These are phyloP conservation scores for Molossus alvarezi DNA, from an alignment of 2,797 vertebrate genomes.

Conservation along the genomic window DNA sequence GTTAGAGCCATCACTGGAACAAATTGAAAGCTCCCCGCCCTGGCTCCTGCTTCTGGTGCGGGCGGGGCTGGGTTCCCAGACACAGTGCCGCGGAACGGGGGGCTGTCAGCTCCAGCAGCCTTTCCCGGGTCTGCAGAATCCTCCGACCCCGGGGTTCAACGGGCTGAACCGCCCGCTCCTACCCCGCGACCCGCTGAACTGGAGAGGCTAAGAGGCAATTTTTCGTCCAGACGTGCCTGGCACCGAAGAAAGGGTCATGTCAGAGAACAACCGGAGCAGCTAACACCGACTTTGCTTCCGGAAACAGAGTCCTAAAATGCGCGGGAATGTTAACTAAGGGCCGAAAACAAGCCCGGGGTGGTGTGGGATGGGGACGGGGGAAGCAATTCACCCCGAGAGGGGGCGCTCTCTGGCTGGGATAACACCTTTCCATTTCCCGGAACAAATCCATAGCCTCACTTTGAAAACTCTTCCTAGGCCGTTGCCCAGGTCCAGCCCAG, in stretches of 20 bases:
- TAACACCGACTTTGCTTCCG: background rate
- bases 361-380: accelerated
- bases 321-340: background rate
- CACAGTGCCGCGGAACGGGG: accelerated
- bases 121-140: background rate
- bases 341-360: accelerated
- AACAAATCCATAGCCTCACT: background rate
- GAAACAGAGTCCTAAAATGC: background rate
- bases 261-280: background rate
- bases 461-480: conserved; percentile 27
- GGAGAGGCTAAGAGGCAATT: background rate
- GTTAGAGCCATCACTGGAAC: conserved; percentile 91
- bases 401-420: conserved; percentile 60
- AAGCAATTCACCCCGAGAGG: conserved; percentile 44
- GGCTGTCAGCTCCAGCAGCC: no score
- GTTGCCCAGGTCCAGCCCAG: background rate
- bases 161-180: no score
- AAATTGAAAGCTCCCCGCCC: conserved; percentile 93
- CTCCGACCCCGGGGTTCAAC: background rate
- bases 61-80: conserved; percentile 54
- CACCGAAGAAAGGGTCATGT: background rate
- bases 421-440: background rate
- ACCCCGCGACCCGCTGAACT: background rate
- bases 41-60: conserved; percentile 86
- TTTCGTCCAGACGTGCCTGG: background rate